These are phyloP conservation scores for Fistularia commersonii DNA, from an alignment of 2,797 vertebrate species.

Conservation along the genomic window DNA sequence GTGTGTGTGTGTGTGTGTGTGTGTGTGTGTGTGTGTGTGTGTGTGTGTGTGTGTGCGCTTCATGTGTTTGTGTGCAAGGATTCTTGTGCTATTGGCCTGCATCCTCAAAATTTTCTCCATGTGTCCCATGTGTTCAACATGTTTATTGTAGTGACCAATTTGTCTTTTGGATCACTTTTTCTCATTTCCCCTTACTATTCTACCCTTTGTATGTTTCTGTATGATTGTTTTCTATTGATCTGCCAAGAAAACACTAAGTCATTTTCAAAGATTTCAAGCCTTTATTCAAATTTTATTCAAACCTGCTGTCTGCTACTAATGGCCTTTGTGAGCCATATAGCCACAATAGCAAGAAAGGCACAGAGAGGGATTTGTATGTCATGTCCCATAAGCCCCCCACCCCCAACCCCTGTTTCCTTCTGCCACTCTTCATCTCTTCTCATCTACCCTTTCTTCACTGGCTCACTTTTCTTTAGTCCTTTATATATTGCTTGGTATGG, in stretches of 20 bases:
- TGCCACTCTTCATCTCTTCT: constrained; percentile 65
- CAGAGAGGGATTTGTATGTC: constrained; percentile 80
- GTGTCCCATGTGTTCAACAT: constrained; percentile 54
- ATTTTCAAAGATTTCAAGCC: constrained; percentile 90
- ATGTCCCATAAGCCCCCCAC: constrained; percentile 68
- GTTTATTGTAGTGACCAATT: constrained; percentile 76
- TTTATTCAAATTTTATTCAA: constrained; percentile 99
- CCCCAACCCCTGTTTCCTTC: constrained; percentile 55
- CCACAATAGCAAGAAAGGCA: constrained; percentile 84
- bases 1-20: constrained; percentile 55
- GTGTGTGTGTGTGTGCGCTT: constrained; percentile 11
- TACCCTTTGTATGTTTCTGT: constrained; percentile 24
- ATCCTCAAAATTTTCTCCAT: constrained; percentile 38
- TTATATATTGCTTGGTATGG: constrained; percentile 47
- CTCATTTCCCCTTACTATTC: constrained; percentile 60
- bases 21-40: constrained; percentile 9
- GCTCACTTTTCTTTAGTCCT: constrained; percentile 51
- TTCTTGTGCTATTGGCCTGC: constrained; percentile 37
- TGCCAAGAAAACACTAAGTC: constrained; percentile 57
- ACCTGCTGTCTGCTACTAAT: constrained; percentile 98
- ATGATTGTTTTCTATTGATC: constrained; percentile 65
- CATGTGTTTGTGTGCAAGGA: constrained; percentile 17
- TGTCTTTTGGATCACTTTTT: constrained; percentile 58
- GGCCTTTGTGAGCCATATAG: constrained; percentile 91
- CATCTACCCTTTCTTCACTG: constrained; percentile 60